These are phyloP conservation scores for Lasioglossum lativentre DNA, from an alignment of 2,888 invertebrate species.

Conservation along the genomic window DNA sequence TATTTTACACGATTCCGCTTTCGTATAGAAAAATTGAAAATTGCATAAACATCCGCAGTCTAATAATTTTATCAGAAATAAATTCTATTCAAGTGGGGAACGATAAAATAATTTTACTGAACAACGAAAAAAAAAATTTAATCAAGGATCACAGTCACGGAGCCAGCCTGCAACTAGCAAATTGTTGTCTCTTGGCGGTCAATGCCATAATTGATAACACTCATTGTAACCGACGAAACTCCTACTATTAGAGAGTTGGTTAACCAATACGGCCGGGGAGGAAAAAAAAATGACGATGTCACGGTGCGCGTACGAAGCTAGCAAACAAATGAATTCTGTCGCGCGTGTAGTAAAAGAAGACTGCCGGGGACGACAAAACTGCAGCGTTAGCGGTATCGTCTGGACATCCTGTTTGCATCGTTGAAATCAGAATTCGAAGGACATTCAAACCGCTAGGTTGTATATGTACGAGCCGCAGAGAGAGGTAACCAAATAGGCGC, in stretches of 20 bases:
- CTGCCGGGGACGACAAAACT: constrained; percentile 36
- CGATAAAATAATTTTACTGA: too few species aligned
- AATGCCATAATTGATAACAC: neutral
- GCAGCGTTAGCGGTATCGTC: constrained; percentile 52
- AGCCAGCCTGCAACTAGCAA: too few species aligned
- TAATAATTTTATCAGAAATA: too few species aligned
- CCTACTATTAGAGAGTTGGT: neutral
- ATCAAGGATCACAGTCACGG: too few species aligned
- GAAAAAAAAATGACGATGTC: too few species aligned
- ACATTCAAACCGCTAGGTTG: constrained; percentile 51
- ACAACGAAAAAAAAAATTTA: too few species aligned
- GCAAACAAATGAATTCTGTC: neutral
- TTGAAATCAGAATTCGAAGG: constrained; percentile 55
- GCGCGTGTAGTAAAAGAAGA: neutral
- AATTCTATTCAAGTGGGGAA: too few species aligned
- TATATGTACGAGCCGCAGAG: constrained; percentile 22
- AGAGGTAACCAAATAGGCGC: constrained; percentile 29
- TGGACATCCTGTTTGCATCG: constrained; percentile 61
- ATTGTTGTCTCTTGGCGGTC: neutral
- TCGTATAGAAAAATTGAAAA: too few species aligned
- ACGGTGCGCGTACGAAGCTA: neutral
- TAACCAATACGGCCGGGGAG: neutral
- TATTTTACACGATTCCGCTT: too few species aligned
- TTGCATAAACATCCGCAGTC: too few species aligned
- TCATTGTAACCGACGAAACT: neutral